Evolutionary conservation across 2,113 vertebrate genomes (phyloP), one percentile per base, ranked within the genome.

Genomic region (Aspiorhynchus laticeps): DNA sequence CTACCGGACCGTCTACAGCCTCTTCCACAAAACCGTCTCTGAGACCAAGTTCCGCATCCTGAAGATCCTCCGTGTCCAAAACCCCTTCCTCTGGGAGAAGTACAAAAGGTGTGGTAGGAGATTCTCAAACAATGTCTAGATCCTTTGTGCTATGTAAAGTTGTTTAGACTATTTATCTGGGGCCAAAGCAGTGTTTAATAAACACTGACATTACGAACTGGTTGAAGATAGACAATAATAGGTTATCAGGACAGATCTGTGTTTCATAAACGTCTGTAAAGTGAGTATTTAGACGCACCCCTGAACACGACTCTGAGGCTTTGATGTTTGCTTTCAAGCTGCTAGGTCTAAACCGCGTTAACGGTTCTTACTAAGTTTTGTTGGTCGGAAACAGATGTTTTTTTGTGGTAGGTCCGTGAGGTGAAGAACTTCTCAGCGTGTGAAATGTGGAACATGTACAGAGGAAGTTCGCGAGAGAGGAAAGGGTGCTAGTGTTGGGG

Each of bases 81-180:
- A 99, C 91, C 97, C 98, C 77, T 99, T 99, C 92, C 97, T 99
- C 28, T 99, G 98, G 98, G 98, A 99, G 93, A 99, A 99, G 86
- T 99, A 99, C 73, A 99, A 99, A 94, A 97, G 98, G 98, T 99
- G 92, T 96, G 96, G 73, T 19, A 7, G 12, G 14, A 51, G 24
- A 69, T 83, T 24, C 5, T 19, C 21, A 69, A 5, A 33, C 2
- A 6, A 21, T 71, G 31, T 86, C 33, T 85, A 3, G n/a, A n/a
- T n/a, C 14, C 24, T 48, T 67, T 81, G 38, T 79, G 46, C 63
- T 69, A 28, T 17, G n/a, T 10, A 26, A 12, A 33, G 56, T 46
- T 67, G 59, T 81, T 81, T 81, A 65, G 80, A 46, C 38, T 82
- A 38, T 61, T 59, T 63, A 17, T 61, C 11, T 15, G 24, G 36